Conservation (phyloP, 2,797 vertebrate species). For the Phylloscopus collybita region DNA sequence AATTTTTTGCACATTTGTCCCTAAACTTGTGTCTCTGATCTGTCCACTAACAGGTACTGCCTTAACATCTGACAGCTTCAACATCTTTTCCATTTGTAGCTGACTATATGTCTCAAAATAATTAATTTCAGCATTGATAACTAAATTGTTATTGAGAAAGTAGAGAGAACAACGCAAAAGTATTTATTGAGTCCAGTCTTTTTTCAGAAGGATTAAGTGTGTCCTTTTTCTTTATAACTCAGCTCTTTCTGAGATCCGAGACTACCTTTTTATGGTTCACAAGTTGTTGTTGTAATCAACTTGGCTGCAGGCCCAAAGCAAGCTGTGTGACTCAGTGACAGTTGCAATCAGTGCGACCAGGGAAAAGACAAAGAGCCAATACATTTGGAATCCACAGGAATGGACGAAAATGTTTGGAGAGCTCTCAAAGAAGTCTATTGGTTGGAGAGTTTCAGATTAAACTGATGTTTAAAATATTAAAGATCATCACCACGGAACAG, state of each 20-base stretch:
- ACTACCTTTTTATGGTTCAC: constrained; percentile 75
- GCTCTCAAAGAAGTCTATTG: constrained; percentile 42
- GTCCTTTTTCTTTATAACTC: constrained; percentile 7
- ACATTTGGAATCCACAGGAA: constrained; percentile 67
- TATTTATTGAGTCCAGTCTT: not conserved
- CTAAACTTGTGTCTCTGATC: not conserved
- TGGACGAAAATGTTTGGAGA: constrained; percentile 34
- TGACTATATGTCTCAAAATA: not conserved
- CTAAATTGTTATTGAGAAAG: not conserved
- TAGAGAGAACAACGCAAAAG: not conserved
- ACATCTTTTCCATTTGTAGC: not conserved
- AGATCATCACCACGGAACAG: not conserved
- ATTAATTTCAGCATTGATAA: not conserved
- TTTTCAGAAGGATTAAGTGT: not conserved
- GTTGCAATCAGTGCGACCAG: constrained; percentile 72
- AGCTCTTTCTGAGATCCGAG: constrained; percentile 35
- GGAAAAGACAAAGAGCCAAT: constrained; percentile 77
- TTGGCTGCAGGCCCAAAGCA: constrained; percentile 73
- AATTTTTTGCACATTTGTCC: not conserved
- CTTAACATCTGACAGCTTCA: not conserved
- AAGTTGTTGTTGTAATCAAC: constrained; percentile 76
- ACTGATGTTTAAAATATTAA: constrained; percentile 26
- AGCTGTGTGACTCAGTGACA: constrained; percentile 82
- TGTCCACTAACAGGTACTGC: not conserved
- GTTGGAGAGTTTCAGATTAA: constrained; percentile 35